A percentile compares a stretch with the other conserved stretches of the same genome.
Conservation (phyloP, 1,140 invertebrate genomes). For the Penaeus chinensis region DNA sequence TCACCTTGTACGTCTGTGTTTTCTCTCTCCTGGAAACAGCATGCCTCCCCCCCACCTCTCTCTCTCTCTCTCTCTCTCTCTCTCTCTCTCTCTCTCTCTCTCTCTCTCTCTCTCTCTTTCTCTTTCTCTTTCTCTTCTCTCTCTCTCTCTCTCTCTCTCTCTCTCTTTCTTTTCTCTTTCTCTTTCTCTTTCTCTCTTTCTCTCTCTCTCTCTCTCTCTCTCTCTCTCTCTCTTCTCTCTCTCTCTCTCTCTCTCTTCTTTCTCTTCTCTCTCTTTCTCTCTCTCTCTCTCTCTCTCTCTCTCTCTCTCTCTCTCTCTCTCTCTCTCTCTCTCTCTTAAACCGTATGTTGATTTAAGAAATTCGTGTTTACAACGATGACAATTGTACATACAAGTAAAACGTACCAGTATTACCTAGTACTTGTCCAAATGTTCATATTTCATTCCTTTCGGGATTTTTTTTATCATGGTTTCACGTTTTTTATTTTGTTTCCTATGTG, state of each 20-base stretch:
- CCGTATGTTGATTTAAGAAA: too few relatives aligned
- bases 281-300: too few relatives aligned
- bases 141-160: neutral
- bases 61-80: neutral
- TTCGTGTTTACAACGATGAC: too few relatives aligned
- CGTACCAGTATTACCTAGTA: too few relatives aligned
- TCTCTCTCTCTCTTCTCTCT: neutral
- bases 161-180: neutral
- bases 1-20: too few relatives aligned
- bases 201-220: neutral
- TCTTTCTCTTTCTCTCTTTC: neutral
- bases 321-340: too few relatives aligned
- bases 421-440: too few relatives aligned
- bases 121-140: neutral
- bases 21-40: neutral
- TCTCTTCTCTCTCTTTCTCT: neutral
- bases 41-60: neutral
- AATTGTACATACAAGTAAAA: too few relatives aligned
- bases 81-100: neutral
- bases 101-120: neutral
- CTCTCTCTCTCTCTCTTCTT: conserved; percentile 11
- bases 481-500: too few relatives aligned
- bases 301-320: too few relatives aligned
- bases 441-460: too few relatives aligned
- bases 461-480: too few relatives aligned